These are phyloP conservation scores for Potorous gilbertii DNA, from an alignment of 2,797 vertebrate species.

Conservation along the genomic window DNA sequence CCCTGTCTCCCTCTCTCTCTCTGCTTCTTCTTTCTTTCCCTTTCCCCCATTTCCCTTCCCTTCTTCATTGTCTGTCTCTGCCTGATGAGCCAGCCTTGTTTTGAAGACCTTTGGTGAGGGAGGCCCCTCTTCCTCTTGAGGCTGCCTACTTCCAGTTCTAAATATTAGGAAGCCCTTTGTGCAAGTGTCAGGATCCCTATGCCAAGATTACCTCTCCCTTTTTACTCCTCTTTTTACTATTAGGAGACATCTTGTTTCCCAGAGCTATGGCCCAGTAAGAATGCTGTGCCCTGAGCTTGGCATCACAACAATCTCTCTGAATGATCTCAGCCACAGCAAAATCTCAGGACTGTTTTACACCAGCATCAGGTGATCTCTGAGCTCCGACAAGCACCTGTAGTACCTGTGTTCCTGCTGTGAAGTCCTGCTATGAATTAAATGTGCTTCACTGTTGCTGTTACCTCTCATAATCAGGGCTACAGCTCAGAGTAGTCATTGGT, in stretches of 20 bases:
- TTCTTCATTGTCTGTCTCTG: not conserved
- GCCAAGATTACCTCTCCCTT: not conserved
- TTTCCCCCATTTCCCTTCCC: not conserved
- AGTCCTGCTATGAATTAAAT: not conserved
- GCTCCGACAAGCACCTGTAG: not conserved
- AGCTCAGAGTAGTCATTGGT: not conserved
- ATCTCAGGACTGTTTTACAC: not conserved
- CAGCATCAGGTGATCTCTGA: not conserved
- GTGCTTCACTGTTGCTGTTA: not conserved
- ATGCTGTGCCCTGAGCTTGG: not conserved
- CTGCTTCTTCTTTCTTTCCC: too few species aligned
- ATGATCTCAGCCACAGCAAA: not conserved
- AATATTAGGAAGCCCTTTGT: not conserved
- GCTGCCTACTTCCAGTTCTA: not conserved
- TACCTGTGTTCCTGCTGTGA: not conserved
- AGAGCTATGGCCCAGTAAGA: not conserved
- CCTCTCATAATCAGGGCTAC: not conserved
- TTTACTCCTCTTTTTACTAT: not conserved
- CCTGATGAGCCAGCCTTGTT: not conserved
- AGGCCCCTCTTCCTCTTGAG: not conserved
- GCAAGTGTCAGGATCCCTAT: not conserved
- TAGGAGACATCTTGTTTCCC: not conserved
- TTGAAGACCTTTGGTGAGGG: not conserved
- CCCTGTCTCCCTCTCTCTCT: not conserved
- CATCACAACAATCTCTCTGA: not conserved